These are phyloP conservation scores for Myopa testacea DNA, from an alignment of 2,888 invertebrate species.

Conservation along the genomic window DNA sequence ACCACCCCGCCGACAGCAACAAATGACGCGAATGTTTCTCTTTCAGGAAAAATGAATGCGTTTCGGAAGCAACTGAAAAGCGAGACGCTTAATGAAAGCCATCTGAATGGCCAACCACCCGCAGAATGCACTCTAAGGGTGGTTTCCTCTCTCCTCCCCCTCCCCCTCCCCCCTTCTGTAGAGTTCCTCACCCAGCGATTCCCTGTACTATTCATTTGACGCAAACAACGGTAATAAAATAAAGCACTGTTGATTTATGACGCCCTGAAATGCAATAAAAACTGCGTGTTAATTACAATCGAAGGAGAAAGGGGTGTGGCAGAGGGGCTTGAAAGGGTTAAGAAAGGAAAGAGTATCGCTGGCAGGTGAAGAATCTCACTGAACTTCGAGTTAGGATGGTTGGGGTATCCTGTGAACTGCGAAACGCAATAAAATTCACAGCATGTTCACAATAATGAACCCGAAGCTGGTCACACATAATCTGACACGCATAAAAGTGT, in stretches of 20 bases:
- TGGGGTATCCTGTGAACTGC: too few species aligned
- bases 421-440: too few species aligned
- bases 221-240: conserved; percentile 41
- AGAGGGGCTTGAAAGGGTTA: background rate
- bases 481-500: conserved; percentile 17
- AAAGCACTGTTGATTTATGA: conserved; percentile 56
- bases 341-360: too few species aligned
- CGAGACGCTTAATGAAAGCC: conserved; percentile 52
- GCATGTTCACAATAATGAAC: background rate
- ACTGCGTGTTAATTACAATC: conserved; percentile 58
- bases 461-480: background rate
- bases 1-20: conserved; percentile 12
- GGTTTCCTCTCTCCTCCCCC: background rate
- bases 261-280: conserved; percentile 56
- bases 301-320: background rate
- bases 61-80: conserved; percentile 56
- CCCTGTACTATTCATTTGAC: too few species aligned
- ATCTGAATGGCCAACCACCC: conserved; percentile 1
- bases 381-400: too few species aligned
- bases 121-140: background rate
- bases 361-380: too few species aligned
- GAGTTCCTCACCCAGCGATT: conserved; percentile 37
- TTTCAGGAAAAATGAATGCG: conserved; percentile 52
- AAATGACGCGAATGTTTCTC: background rate
- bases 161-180: background rate